Base-by-base conservation (phyloP, 2,888 invertebrate species). In the Penaeus monodon region DNA sequence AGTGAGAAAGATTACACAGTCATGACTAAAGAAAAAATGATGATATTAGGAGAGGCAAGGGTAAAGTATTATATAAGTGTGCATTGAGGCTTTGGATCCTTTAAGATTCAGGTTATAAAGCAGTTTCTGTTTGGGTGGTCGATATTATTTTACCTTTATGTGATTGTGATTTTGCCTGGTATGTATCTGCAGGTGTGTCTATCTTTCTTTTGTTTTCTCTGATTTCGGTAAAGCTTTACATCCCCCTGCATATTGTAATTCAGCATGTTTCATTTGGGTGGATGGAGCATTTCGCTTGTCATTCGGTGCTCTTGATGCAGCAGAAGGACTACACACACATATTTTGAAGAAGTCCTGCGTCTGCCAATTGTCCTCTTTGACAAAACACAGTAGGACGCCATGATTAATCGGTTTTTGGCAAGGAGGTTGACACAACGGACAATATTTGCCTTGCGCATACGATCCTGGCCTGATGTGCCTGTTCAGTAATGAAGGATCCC, bases 281-380 rank as follows among this genome's bases (percentile, higher is more conserved):
- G 81, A 89, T n/a, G 91, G 90, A 33, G 89, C 91, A 14, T 90
- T 91, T 84, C 79, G 88, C 27, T 76, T 90, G 49, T 90, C 91
- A 38, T 85, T 84, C 66, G 88, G 89, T 20, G 80, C 86, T n/a
- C 86, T 89, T 81, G 81, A 81, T 27, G 89, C 89, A 24, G 88
- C 86, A 22, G 74, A 84, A 76, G 14, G 14, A 27, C 49, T 87
- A 91, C 96, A 96, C 93, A 93, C 93, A 91, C 93, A 93, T 91
- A 93, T 96, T 92, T 94, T 96, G 91, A 92, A 92, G 91, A 94
- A 94, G 94, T 95, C 91, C 93, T 91, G 74, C 87, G 89, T 64
- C 89, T 91, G 7, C 92, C 91, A 0, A 91, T n/a, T 92, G 91
- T 70, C 89, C 24, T 92, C 88, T 92, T 91, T 85, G 91, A 91